phyloP scores from a whole-genome alignment of 2,888 invertebrate genomes.

The Caenorhabditis afra region DNA sequence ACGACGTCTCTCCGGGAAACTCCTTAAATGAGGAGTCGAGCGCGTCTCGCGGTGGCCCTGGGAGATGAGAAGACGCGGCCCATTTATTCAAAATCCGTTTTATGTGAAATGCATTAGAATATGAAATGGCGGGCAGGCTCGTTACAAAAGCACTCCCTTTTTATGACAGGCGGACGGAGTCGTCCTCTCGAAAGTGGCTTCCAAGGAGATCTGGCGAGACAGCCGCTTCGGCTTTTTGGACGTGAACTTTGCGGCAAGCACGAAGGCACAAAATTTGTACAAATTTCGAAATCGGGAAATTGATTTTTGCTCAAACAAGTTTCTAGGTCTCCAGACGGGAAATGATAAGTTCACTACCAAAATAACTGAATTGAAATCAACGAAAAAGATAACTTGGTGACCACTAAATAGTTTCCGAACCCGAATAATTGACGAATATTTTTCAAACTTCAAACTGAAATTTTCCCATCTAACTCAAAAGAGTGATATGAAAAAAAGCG shows the following conservation, averaged over 20 bases:
- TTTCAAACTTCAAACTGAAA: too few relatives aligned
- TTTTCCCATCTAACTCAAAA: too few relatives aligned
- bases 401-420: too few relatives aligned
- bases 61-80: conserved; percentile 30
- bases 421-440: too few relatives aligned
- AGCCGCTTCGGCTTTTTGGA: conserved; percentile 2
- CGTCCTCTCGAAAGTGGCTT: conserved; percentile 12
- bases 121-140: conserved; percentile 33
- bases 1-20: too few relatives aligned
- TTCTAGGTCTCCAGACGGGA: too few relatives aligned
- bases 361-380: too few relatives aligned
- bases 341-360: too few relatives aligned
- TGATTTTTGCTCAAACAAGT: neutral
- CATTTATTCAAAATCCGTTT: conserved; percentile 52
- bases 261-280: neutral
- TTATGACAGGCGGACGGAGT: conserved; percentile 34
- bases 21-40: neutral
- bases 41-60: conserved; percentile 12
- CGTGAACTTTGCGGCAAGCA: neutral
- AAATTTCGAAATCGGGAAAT: too few relatives aligned
- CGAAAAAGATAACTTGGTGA: too few relatives aligned
- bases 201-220: conserved; percentile 4
- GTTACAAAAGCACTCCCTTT: conserved; percentile 46
- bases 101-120: conserved; percentile 57
- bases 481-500: too few relatives aligned